These are phyloP conservation scores for Sesamia inferens DNA, from an alignment of 2,888 invertebrate species.

Conservation along the genomic window DNA sequence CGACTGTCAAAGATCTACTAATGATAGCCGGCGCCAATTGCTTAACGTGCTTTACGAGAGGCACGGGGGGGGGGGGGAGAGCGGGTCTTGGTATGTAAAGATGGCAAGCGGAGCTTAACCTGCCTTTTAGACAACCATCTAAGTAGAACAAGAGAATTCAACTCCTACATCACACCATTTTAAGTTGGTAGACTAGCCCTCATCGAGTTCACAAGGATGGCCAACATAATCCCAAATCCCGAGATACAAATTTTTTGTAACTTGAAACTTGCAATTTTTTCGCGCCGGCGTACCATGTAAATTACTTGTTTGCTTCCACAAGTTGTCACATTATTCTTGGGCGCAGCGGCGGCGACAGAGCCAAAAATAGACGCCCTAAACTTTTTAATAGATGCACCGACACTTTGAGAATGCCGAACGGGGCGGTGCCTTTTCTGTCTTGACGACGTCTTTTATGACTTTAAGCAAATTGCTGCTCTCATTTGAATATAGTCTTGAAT, in stretches of 20 bases:
- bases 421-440: constrained; percentile 80
- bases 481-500: constrained; percentile 76
- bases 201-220: neutral
- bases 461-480: constrained; percentile 83
- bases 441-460: constrained; percentile 85
- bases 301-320: constrained; percentile 71
- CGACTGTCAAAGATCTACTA: too few species aligned
- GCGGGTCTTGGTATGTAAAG: too few species aligned
- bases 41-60: too few species aligned
- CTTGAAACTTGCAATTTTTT: constrained; percentile 63
- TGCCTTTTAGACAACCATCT: too few species aligned
- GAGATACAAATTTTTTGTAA: constrained; percentile 42
- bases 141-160: too few species aligned
- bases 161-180: neutral
- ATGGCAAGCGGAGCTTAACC: too few species aligned
- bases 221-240: constrained; percentile 21
- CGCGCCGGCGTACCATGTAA: constrained; percentile 63
- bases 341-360: constrained; percentile 72
- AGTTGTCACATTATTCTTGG: constrained; percentile 82
- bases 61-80: too few species aligned
- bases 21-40: too few species aligned
- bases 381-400: constrained; percentile 84
- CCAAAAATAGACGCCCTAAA: constrained; percentile 87
- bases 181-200: constrained; percentile 13
- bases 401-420: constrained; percentile 68